Conservation (phyloP, 2,797 vertebrate genomes). For the Alosa sapidissima region DNA sequence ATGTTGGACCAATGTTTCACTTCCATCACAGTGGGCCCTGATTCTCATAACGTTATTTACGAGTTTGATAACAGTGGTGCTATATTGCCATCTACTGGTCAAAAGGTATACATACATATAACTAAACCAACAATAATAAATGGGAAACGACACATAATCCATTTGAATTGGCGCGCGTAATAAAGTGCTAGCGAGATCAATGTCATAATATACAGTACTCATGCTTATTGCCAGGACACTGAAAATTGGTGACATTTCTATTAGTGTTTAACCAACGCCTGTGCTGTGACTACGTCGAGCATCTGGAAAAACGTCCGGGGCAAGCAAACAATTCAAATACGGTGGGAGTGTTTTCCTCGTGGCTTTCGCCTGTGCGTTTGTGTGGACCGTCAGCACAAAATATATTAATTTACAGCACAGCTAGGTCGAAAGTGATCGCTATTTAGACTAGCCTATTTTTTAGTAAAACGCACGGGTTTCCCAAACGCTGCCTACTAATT, state of each 20-base stretch:
- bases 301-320: constrained; percentile 21
- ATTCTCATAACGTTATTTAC: no score
- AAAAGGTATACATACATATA: no score
- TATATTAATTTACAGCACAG: background rate
- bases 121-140: background rate
- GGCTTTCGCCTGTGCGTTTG: background rate
- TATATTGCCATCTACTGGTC: constrained; percentile 16
- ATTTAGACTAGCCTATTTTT: background rate
- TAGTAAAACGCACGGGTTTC: background rate
- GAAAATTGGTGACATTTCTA: background rate
- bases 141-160: background rate
- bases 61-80: no score
- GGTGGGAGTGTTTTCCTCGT: constrained; percentile 21
- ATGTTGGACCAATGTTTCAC: no score
- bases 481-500: background rate
- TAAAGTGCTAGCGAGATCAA: background rate
- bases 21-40: no score
- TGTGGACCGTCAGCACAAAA: background rate
- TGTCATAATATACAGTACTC: no score
- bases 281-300: background rate
- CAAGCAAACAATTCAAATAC: constrained; percentile 21
- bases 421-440: background rate
- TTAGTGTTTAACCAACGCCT: background rate
- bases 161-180: background rate
- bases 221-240: background rate